Evolutionary conservation across 2,888 invertebrate species (phyloP), one percentile per base, ranked within the genome.

Genomic region (Agrenia bidenticulata): DNA sequence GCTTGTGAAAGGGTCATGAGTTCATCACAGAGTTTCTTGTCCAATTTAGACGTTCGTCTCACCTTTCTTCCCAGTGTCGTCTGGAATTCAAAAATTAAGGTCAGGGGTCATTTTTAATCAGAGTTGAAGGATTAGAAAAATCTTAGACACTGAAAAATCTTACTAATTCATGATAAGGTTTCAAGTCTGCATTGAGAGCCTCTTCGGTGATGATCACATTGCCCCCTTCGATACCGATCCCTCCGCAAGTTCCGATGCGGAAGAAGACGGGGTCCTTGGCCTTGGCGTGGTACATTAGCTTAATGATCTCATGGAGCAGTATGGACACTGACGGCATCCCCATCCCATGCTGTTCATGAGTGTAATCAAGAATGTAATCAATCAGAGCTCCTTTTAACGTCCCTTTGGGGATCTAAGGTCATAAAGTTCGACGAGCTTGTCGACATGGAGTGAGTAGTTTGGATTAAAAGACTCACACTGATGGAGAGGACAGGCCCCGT

Each of bases 291-390:
- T 91, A 90, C 89, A 99, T 91, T 77, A 99, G 83, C 82, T 99
- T 99, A 79, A 97, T 93, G 70, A 58, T 45, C 41, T 99, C 98
- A 80, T 97, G 94, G 65, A 99, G 86, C 61, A 98, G 84, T 76
- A 99, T 96, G 59, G 94, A 92, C 62, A 97, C 88, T 0, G 98
- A 98, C 4, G 98, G 95, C 61, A 93, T 90, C 4, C 98, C 99
- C 92, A 99, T 99, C 64, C 98, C 99, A 79, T 99, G 99, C 93
- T 94, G 37, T 39, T 32, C 24, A 49, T 49, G 15, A 15, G 19
- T 5, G 19, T 45, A 45, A 32, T 4, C 32, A n/a, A n/a, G n/a
- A n/a, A n/a, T n/a, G n/a, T n/a, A n/a, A n/a, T n/a, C n/a, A n/a
- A n/a, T n/a, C n/a, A n/a, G n/a, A n/a, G n/a, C n/a, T n/a, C n/a